These are phyloP conservation scores for Acanthoscelides obtectus DNA, from an alignment of 2,888 invertebrate species.

Conservation along the genomic window DNA sequence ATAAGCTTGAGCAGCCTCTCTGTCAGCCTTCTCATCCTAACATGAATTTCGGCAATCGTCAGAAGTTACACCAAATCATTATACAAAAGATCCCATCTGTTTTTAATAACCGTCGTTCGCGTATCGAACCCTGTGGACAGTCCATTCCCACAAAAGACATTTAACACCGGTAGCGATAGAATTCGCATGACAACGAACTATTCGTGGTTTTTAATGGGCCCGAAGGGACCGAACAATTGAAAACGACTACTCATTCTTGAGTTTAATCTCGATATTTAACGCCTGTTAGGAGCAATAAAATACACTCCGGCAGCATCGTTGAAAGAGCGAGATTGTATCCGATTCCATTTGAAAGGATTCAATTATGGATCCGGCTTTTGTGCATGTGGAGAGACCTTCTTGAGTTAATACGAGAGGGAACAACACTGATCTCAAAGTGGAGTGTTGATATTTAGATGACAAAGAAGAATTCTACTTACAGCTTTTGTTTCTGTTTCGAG, in stretches of 20 bases:
- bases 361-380: constrained; percentile 8
- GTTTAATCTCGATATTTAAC: constrained; percentile 32
- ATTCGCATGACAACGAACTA: constrained; percentile 30
- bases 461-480: not conserved
- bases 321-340: constrained; percentile 8
- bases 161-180: constrained; percentile 26
- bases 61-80: not conserved
- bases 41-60: not conserved
- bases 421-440: not conserved
- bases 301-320: constrained; percentile 28
- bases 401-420: not conserved
- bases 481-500: not conserved
- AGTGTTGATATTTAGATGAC: not conserved
- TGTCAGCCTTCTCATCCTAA: no score
- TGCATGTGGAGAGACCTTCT: not conserved
- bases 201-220: constrained; percentile 29
- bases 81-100: not conserved
- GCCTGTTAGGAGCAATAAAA: constrained; percentile 25
- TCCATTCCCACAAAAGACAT: constrained; percentile 15
- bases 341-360: constrained; percentile 18
- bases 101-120: not conserved
- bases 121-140: not conserved
- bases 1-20: no score
- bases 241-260: constrained; percentile 23
- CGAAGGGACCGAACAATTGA: constrained; percentile 14